Evolutionary conservation across 2,888 invertebrate species (phyloP).

Genomic region (Seira ritae): DNA sequence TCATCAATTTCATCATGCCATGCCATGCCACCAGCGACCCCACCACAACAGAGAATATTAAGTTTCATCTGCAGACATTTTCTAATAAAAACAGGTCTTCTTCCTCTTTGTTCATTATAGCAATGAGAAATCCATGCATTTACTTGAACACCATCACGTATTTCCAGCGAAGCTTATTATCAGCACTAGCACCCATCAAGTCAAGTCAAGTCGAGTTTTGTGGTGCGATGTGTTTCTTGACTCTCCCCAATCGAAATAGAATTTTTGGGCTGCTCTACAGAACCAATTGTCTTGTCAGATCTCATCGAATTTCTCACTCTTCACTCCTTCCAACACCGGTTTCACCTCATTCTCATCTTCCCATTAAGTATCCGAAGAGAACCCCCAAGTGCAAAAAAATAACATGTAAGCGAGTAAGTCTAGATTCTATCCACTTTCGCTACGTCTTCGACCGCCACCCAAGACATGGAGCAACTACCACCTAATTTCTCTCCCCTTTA

Average conservation of each 20-base stretch:
- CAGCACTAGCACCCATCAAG: background rate
- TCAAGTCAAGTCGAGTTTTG: background rate
- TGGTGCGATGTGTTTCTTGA: background rate
- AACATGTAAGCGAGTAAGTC: background rate
- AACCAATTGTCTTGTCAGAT: slow-evolving; percentile 46
- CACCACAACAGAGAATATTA: slow-evolving; percentile 5
- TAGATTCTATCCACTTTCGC: no score
- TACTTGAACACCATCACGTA: background rate
- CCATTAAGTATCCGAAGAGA: background rate
- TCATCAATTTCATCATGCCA: background rate
- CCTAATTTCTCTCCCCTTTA: no score
- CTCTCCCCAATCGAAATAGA: background rate
- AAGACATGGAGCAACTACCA: no score
- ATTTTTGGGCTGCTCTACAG: background rate
- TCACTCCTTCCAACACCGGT: no score
- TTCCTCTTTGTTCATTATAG: background rate
- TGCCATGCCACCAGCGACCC: background rate
- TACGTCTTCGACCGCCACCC: no score
- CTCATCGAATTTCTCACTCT: background rate
- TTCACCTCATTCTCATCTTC: no score
- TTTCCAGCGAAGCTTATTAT: background rate
- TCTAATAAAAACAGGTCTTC: background rate
- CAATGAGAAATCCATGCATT: background rate
- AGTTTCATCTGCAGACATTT: background rate
- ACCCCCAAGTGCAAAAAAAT: background rate